phyloP scores from a whole-genome alignment of 2,888 invertebrate species.

The Epirrita christyi region DNA sequence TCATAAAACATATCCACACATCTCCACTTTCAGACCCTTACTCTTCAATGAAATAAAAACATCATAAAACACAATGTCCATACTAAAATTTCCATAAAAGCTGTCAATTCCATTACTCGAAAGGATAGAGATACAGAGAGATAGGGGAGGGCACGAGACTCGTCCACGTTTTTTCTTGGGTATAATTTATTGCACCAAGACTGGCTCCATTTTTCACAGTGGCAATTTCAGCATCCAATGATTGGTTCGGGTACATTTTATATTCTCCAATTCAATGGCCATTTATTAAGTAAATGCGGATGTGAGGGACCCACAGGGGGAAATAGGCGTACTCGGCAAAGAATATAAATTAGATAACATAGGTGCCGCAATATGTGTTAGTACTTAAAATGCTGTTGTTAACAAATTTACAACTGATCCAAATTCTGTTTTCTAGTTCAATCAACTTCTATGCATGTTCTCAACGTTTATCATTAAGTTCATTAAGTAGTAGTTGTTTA shows the following conservation, averaged over 20 bases:
- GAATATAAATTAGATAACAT: not conserved
- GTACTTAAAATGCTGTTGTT: not conserved
- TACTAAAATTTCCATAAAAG: conserved; percentile 32
- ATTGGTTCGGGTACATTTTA: conserved; percentile 53
- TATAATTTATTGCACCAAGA: conserved; percentile 64
- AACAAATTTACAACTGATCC: no score
- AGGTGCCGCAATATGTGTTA: not conserved
- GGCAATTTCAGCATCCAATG: conserved; percentile 59
- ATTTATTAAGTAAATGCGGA: conserved; percentile 48
- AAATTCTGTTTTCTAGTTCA: no score
- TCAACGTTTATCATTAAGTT: no score
- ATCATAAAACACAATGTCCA: conserved; percentile 32
- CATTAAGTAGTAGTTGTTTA: no score
- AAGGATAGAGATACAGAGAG: not conserved
- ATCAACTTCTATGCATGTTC: no score
- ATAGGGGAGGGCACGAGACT: conserved; percentile 43
- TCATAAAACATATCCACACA: conserved; percentile 12
- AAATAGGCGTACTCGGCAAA: conserved; percentile 3
- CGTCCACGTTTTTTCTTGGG: conserved; percentile 50
- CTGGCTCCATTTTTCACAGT: conserved; percentile 58
- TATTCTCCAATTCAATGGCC: conserved; percentile 49
- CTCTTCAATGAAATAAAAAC: conserved; percentile 25
- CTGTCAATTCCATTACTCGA: conserved; percentile 27
- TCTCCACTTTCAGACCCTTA: conserved; percentile 5
- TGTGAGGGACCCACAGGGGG: conserved; percentile 32